phyloP scores from a whole-genome alignment of 1,140 invertebrate genomes.

The Trissolcus basalis region DNA sequence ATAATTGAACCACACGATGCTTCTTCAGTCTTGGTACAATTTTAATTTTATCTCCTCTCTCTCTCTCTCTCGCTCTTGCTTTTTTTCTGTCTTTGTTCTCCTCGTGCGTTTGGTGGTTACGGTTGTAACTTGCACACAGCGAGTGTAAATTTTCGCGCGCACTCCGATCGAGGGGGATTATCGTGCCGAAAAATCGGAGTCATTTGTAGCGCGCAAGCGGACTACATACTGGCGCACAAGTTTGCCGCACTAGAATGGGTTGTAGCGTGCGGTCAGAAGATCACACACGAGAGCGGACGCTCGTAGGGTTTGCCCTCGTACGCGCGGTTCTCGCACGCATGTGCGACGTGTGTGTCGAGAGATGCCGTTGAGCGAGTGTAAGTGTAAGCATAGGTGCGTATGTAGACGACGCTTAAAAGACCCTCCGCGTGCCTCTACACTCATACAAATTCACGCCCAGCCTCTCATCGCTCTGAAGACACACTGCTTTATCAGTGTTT shows the following conservation, averaged over 20 bases:
- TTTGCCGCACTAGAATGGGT: slow-evolving; percentile 31
- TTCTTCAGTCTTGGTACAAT: too few species aligned
- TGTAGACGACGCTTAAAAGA: slow-evolving; percentile 56
- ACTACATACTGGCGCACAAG: slow-evolving; percentile 45
- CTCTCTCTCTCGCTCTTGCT: too few species aligned
- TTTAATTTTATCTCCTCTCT: too few species aligned
- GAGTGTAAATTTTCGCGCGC: too few species aligned
- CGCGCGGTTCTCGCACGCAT: slow-evolving; percentile 26
- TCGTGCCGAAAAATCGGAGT: not conserved
- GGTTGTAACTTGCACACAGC: too few species aligned
- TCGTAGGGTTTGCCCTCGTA: slow-evolving; percentile 54
- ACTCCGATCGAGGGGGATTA: too few species aligned
- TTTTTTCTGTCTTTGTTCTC: too few species aligned
- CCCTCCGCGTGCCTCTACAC: slow-evolving; percentile 50
- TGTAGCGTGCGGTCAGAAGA: slow-evolving; percentile 45
- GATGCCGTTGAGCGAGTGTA: slow-evolving; percentile 28
- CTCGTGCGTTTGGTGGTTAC: too few species aligned
- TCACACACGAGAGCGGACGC: slow-evolving; percentile 50
- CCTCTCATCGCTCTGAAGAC: not conserved
- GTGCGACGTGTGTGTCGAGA: slow-evolving; percentile 25
- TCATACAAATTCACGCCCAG: slow-evolving; percentile 6
- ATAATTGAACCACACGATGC: too few species aligned
- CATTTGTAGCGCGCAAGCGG: slow-evolving; percentile 36
- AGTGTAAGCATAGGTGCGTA: slow-evolving; percentile 45
- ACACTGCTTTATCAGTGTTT: not conserved